Evolutionary conservation across 2,113 vertebrate species (phyloP), one percentile per base, ranked within the genome.

Genomic region (Trochalopteron elliotii): DNA sequence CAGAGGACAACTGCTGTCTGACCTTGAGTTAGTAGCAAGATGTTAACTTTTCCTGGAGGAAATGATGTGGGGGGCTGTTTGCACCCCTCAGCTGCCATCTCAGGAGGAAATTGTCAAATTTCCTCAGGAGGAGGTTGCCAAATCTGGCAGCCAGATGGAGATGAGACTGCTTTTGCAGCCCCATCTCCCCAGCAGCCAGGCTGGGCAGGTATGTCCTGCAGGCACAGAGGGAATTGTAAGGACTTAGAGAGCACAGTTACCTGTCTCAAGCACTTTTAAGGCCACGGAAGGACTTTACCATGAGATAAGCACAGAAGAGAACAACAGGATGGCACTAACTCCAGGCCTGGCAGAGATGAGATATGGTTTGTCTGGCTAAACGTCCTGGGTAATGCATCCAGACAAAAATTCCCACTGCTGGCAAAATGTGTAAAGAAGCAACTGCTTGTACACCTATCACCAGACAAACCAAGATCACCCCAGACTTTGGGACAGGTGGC

Each of bases 371-470:
- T 31, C n/a, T 56, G 31, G 16, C 21, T 75, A 42, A 67, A 39
- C 10, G 25, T 45, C 24, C 53, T 53, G 53, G 30, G 20, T 25
- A 33, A 60, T 22, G 12, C 27, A 64, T n/a, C 45, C 53, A 40
- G 33, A 40, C 5, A 33, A 65, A 56, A 52, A 44, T 45, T 82
- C 45, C 21, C 24, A 15, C 24, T 82, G 45, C 12, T 47, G 61
- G 30, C 21, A 68, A 35, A 61, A 16, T 12, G 15, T 27, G 33
- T 30, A 40, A n/a, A 47, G 20, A 68, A 47, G 16, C 6, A 53
- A 39, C 33, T 39, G 33, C 7, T 53, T 1, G 0, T 30, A 18
- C 0, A 3, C 2, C 10, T 39, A 12, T 68, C 30, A 53, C 13
- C 21, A 35, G 37, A 45, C 22, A 68, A 59, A 44, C 33, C 19